phyloP scores from a whole-genome alignment of 2,797 vertebrate species.

The Telmatherina bonti region DNA sequence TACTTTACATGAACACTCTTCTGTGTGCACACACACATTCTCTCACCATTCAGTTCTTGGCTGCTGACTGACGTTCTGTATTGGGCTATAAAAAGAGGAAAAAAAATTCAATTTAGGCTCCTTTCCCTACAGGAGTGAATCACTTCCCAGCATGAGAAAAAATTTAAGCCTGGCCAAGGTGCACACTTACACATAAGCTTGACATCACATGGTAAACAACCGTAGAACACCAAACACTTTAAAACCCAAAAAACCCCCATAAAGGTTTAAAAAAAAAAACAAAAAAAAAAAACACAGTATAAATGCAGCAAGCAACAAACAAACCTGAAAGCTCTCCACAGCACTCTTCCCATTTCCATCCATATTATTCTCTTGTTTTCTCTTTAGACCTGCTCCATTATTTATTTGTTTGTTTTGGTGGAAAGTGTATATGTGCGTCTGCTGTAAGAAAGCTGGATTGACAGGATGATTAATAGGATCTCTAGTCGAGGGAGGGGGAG shows the following conservation, averaged over 20 bases:
- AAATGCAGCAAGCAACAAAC: slow-evolving; percentile 68
- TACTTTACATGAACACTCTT: slow-evolving; percentile 7
- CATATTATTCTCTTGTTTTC: slow-evolving; percentile 59
- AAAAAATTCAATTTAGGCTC: slow-evolving; percentile 35
- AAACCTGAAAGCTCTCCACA: slow-evolving; percentile 52
- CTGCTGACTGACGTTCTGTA: slow-evolving; percentile 3
- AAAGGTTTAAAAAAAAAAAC: slow-evolving; percentile 67
- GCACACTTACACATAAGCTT: slow-evolving; percentile 62
- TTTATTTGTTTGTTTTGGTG: slow-evolving; percentile 72
- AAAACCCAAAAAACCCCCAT: slow-evolving; percentile 72
- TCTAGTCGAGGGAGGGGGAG: slow-evolving; percentile 38
- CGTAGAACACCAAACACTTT: slow-evolving; percentile 70
- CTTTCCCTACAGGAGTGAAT: slow-evolving; percentile 43
- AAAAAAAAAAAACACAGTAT: slow-evolving; percentile 51
- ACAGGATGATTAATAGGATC: slow-evolving; percentile 81
- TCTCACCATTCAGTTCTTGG: slow-evolving; percentile 6
- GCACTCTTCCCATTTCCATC: slow-evolving; percentile 52
- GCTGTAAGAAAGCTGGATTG: slow-evolving; percentile 60
- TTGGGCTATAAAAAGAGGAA: slow-evolving; percentile 23
- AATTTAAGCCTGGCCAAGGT: slow-evolving; percentile 49
- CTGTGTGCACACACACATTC: not conserved
- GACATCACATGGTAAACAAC: slow-evolving; percentile 71
- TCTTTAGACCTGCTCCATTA: slow-evolving; percentile 50
- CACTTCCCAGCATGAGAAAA: slow-evolving; percentile 42
- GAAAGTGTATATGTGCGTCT: slow-evolving; percentile 40